These are phyloP conservation scores for Lophura nycthemera DNA, from an alignment of 2,113 vertebrate genomes.

Conservation along the genomic window DNA sequence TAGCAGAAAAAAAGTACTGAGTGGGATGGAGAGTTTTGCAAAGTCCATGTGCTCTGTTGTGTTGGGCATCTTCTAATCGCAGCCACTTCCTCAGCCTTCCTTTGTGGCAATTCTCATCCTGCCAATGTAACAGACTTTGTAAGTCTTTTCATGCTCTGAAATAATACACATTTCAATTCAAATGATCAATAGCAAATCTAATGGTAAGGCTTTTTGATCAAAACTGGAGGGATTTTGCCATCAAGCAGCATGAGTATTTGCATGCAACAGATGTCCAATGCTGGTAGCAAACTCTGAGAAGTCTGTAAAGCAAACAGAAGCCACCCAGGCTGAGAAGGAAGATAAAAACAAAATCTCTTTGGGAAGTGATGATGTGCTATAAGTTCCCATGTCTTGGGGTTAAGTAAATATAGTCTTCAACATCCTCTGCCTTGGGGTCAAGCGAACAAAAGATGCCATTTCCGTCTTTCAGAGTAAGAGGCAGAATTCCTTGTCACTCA, in stretches of 20 bases:
- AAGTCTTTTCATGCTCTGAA: not conserved
- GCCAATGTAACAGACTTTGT: not conserved
- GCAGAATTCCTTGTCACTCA: not conserved
- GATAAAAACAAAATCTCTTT: slow-evolving; percentile 45
- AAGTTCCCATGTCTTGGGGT: slow-evolving; percentile 47
- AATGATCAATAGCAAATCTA: not conserved
- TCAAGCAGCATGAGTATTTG: not conserved
- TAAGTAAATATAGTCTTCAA: slow-evolving; percentile 61
- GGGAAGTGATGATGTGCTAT: slow-evolving; percentile 45
- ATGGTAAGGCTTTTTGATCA: slow-evolving; percentile 26
- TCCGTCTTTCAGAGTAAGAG: not conserved
- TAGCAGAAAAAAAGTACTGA: not conserved
- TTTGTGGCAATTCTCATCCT: not conserved
- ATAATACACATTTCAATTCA: not conserved
- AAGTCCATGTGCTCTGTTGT: not conserved
- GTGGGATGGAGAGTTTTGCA: fast-evolving
- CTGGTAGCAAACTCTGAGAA: slow-evolving; percentile 33
- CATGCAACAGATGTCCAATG: slow-evolving; percentile 6
- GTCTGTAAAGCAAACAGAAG: slow-evolving; percentile 26
- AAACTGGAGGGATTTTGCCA: not conserved
- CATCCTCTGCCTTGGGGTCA: slow-evolving; percentile 57
- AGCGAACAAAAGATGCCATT: slow-evolving; percentile 47
- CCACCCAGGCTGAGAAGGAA: slow-evolving; percentile 32
- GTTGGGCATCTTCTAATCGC: not conserved
- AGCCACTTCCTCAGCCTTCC: not conserved